phyloP scores from a whole-genome alignment of 2,113 vertebrate genomes.

The Ammospiza nelsoni region DNA sequence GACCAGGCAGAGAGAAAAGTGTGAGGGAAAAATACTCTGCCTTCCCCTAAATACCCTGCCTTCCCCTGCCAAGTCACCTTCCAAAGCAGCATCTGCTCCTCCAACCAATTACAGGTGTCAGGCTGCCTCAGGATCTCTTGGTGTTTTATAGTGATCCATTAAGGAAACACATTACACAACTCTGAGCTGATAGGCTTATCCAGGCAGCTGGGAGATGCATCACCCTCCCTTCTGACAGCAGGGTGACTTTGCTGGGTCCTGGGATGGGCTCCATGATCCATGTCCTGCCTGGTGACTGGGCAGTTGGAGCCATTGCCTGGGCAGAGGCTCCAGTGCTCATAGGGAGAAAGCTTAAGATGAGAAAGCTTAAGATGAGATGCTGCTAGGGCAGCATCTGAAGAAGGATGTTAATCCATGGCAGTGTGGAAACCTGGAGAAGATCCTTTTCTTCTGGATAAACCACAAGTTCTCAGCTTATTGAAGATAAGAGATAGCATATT shows the following conservation, averaged over 20 bases:
- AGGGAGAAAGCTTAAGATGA: neutral
- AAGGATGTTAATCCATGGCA: neutral
- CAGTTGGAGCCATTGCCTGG: neutral
- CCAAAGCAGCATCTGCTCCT: neutral
- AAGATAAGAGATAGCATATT: neutral
- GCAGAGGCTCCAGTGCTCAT: neutral
- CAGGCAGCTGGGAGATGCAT: neutral
- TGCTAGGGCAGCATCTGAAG: neutral
- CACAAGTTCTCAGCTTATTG: neutral
- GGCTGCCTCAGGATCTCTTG: neutral
- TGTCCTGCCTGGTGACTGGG: neutral
- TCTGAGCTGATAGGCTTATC: neutral
- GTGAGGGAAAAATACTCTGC: neutral
- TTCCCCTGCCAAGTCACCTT: neutral
- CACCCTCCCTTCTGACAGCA: fast-evolving
- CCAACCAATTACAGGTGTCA: neutral
- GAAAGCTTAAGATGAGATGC: neutral
- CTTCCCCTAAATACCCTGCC: neutral
- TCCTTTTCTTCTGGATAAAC: neutral
- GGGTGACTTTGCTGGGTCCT: neutral
- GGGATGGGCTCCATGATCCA: neutral
- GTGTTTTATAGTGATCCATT: conserved; percentile 4
- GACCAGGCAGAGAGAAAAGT: neutral
- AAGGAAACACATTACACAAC: neutral
- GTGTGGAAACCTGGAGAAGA: neutral